Base-by-base conservation (phyloP, 2,113 vertebrate species). In the Nicator chloris region DNA sequence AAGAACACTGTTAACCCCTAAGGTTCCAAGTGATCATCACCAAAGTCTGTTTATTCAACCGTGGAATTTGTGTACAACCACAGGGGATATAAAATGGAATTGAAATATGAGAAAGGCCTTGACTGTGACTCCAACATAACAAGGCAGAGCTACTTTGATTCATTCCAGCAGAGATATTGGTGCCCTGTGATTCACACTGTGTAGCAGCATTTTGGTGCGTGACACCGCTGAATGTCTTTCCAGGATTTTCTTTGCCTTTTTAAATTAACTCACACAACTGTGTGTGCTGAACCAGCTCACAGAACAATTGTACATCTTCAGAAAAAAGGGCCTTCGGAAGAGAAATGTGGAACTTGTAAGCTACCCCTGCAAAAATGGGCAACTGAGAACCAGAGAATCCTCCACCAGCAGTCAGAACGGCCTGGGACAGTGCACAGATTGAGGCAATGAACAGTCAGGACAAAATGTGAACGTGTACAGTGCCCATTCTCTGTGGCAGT, bases 1-100 rank as follows among this genome's bases (percentile, higher is more conserved):
- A 97, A 93, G 88, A 90, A 90, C 63, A 54, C 75, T 50, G 90
- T 96, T 96, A 96, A 97, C 90, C 88, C 92, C 82, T 88, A 45
- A 90, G 40, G 88, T 94, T 92, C 96, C 94, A 73, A 80, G 92
- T 80, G 92, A 96, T 94, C 82, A 73, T 77, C 5, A 1, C 82
- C 70, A 31, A 95, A 88, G 75, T 59, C 59, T 90, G 80, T 94
- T 96, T 93, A 93, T 93, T 95, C 90, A 95, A 31, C 57, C 0
- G 1, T 91, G 87, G 90, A 94, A 94, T 96, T 94, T 96, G 75
- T 89, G 71, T 92, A 53, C 73, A 90, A 66, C 66, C 92, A 95
- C 90, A 59, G 45, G 85, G 90, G 82, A 88, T 83, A 82, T 73
- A 61, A 96, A 96, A 88, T 47, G 59, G 82, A 92, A 96, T 80